Percentiles rank a stretch among this genome's conserved stretches.
Conservation (phyloP, 2,797 vertebrate species). For the Sphaeramia orbicularis region DNA sequence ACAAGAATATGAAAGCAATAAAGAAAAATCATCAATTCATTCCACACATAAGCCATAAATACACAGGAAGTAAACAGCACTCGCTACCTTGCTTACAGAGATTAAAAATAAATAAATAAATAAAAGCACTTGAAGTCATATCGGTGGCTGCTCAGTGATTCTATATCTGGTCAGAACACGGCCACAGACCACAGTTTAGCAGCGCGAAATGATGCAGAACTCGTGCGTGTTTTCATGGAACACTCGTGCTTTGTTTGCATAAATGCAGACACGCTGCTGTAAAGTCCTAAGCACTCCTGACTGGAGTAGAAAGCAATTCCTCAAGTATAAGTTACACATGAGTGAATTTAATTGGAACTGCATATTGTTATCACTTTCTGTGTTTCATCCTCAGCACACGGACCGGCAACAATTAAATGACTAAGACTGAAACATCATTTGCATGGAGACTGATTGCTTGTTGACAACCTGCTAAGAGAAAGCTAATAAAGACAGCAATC, state of each 20-base stretch:
- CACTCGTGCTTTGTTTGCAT: constrained; percentile 53
- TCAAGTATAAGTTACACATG: constrained; percentile 85
- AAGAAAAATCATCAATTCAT: constrained; percentile 47
- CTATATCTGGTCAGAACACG: constrained; percentile 30
- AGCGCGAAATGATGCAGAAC: constrained; percentile 25
- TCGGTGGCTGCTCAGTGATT: constrained; percentile 34
- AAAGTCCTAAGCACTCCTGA: constrained; percentile 68
- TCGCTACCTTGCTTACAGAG: constrained; percentile 29
- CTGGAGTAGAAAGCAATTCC: constrained; percentile 79
- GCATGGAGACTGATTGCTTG: constrained; percentile 80
- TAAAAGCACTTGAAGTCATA: constrained; percentile 20
- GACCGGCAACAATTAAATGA: constrained; percentile 82
- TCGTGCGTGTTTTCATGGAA: constrained; percentile 38
- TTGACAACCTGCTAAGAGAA: constrained; percentile 79
- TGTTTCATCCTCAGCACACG: constrained; percentile 79
- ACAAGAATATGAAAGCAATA: constrained; percentile 54
- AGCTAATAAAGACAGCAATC: constrained; percentile 73
- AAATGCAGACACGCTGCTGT: constrained; percentile 55
- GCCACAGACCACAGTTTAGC: constrained; percentile 30
- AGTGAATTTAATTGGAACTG: constrained; percentile 84
- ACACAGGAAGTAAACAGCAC: constrained; percentile 22
- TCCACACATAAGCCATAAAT: constrained; percentile 37
- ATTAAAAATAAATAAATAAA: constrained; percentile 19
- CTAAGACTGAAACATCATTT: constrained; percentile 80
- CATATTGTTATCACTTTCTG: constrained; percentile 82